Evolutionary conservation across 2,113 vertebrate species (phyloP).

Genomic region (Agapornis roseicollis): DNA sequence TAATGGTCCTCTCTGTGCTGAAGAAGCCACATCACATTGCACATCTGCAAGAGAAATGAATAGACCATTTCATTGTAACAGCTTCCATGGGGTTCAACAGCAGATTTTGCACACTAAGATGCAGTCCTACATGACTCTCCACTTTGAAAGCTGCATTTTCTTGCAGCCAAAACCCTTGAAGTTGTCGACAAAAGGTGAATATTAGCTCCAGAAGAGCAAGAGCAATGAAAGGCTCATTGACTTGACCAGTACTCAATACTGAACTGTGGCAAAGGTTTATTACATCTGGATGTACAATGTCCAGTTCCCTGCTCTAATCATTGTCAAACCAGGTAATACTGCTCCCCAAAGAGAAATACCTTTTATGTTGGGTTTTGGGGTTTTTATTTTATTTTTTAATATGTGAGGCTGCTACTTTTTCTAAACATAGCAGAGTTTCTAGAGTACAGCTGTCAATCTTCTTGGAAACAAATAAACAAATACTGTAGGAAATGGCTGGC

Average conservation of each 20-base stretch:
- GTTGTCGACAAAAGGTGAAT: background rate
- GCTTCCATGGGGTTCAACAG: background rate
- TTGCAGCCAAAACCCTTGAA: background rate
- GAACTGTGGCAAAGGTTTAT: background rate
- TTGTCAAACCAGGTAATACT: background rate
- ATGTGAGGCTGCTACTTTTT: background rate
- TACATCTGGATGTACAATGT: background rate
- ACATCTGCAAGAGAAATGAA: conserved; percentile 45
- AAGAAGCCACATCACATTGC: background rate
- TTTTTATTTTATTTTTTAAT: background rate
- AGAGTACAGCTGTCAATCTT: background rate
- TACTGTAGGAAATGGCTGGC: background rate
- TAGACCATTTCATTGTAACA: background rate
- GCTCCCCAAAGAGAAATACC: background rate
- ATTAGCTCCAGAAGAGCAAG: background rate
- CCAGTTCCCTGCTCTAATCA: background rate
- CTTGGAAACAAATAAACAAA: background rate
- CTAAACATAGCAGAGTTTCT: background rate
- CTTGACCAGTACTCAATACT: background rate
- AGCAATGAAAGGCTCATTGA: background rate
- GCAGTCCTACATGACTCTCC: background rate
- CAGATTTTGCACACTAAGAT: background rate
- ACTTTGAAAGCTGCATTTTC: background rate
- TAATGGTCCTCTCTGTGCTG: background rate
- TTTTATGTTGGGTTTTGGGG: background rate